Evolutionary conservation across 2,888 invertebrate genomes (phyloP).

Genomic region (Norana najaformis): DNA sequence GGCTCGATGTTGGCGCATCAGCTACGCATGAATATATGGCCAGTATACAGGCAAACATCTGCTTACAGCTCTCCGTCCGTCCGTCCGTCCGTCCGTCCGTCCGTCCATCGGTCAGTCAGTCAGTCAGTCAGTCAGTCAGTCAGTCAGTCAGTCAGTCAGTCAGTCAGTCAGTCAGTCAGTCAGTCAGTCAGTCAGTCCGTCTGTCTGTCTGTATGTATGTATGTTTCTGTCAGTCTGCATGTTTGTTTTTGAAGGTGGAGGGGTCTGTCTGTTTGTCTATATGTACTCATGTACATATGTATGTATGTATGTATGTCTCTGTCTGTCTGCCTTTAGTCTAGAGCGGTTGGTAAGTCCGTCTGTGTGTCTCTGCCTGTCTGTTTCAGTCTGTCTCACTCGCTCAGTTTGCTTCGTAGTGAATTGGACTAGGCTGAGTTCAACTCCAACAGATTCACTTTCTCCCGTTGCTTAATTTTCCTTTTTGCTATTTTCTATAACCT

Average conservation of each 20-base stretch:
- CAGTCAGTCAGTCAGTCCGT: background rate
- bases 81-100: background rate
- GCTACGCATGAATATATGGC: background rate
- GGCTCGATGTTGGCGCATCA: background rate
- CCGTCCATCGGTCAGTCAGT: background rate
- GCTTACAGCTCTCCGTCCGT: background rate
- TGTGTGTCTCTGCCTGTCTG: no score
- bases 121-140: background rate
- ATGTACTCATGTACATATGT: no score
- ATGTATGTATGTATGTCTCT: background rate
- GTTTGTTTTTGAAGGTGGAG: background rate
- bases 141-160: background rate
- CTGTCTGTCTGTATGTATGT: background rate
- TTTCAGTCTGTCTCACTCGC: no score
- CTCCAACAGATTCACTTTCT: no score
- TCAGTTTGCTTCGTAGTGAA: no score
- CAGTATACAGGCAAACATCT: background rate
- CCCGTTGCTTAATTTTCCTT: no score
- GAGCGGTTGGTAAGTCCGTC: no score
- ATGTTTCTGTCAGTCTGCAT: background rate
- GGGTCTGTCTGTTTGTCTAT: background rate
- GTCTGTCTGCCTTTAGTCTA: no score
- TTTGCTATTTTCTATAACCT: no score
- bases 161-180: background rate
- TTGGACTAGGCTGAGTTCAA: no score